phyloP scores from a whole-genome alignment of 2,888 invertebrate species.

The Anaspis maculata region DNA sequence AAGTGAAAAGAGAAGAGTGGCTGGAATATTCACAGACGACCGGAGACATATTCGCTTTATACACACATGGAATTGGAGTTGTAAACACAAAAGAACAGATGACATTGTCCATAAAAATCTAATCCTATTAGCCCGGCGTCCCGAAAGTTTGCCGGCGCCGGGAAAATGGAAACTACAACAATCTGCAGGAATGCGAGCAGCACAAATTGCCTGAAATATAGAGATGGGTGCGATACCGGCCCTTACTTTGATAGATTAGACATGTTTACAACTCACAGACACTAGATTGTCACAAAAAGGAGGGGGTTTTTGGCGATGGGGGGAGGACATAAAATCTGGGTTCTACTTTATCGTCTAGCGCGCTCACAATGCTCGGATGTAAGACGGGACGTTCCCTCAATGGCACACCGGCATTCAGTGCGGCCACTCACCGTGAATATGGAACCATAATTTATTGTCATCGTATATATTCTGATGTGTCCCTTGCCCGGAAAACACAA shows the following conservation, averaged over 20 bases:
- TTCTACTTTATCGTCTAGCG: conserved; percentile 7
- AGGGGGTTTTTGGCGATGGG: no score
- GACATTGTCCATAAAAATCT: conserved; percentile 42
- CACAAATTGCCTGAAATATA: conserved; percentile 23
- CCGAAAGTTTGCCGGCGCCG: conserved; percentile 35
- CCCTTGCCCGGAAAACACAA: no score
- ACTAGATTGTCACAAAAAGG: conserved; percentile 18
- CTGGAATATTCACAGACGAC: conserved; percentile 16
- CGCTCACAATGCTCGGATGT: no score
- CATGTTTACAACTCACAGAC: conserved; percentile 24
- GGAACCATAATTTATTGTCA: no score
- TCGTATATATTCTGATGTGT: no score
- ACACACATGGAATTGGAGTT: conserved; percentile 28
- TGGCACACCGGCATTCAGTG: no score
- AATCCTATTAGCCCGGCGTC: conserved; percentile 40
- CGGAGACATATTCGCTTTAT: conserved; percentile 31
- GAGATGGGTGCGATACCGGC: conserved; percentile 25
- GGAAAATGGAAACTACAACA: conserved; percentile 24
- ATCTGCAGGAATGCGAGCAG: conserved; percentile 17
- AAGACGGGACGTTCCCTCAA: no score
- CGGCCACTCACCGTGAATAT: no score
- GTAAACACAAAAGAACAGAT: conserved; percentile 38
- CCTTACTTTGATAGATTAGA: conserved; percentile 29
- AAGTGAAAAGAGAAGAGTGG: no score
- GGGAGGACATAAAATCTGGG: conserved; percentile 7